Base-by-base conservation (phyloP, 2,113 vertebrate genomes). In the Lampris megalopsis region DNA sequence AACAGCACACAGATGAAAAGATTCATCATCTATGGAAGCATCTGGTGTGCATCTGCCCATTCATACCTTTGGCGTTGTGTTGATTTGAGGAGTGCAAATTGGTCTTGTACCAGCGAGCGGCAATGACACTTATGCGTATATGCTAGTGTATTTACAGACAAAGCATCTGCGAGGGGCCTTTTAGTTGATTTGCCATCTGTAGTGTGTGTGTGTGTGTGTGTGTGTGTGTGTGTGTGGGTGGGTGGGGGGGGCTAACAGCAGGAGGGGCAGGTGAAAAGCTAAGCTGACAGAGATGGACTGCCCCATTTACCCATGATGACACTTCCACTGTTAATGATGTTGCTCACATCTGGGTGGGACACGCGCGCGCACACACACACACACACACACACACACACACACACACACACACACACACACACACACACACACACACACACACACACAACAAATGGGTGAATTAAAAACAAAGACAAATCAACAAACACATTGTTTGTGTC, bases 211-310 rank as follows among this genome's bases (percentile, higher is more conserved):
- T 52, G 64, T 59, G 67, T 50, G 42, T 1, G 24, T 0, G 37
- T 4, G 9, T 75, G 11, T 24, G 66, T 71, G 40, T 52, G 64
- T 59, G 67, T 50, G 42, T 1, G 24, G 24, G 24, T 24, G 24
- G 24, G n/a, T n/a, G n/a, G 24, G 24, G 24, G 24, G 24, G 24
- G 24, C 48, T 42, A 42, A 52, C 38, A n/a, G 38, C 43, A 3
- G n/a, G 58, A 61, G 35, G 64, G 50, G 63, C 79, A 86, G 73
- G 87, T 85, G 75, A 88, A 79, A 84, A 75, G 75, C 69, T 90
- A 93, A 91, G 68, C 61, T 91, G 92, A 91, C 91, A 92, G 82
- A 92, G 88, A 92, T 86, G 84, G 82, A 91, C 74, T 81, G 67
- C 75, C 75, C 88, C 68, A 64, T 70, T 83, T 89, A 90, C 83